phyloP scores from a whole-genome alignment of 2,113 vertebrate species.

The Galbula dea region DNA sequence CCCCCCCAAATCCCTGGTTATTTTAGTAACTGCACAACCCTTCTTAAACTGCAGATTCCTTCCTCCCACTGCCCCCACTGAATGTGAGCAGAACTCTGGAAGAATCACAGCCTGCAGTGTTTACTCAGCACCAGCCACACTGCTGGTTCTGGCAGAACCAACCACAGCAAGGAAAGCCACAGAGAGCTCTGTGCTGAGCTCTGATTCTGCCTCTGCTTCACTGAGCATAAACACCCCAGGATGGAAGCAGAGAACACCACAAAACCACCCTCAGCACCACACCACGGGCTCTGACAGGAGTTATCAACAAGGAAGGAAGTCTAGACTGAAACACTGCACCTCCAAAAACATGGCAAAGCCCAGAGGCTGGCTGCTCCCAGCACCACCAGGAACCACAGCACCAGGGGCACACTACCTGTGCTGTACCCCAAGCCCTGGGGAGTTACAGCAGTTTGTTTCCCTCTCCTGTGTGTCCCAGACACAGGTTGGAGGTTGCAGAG shows the following conservation, averaged over 20 bases:
- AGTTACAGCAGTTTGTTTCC: not conserved
- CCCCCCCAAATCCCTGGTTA: not conserved
- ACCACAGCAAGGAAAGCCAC: not conserved
- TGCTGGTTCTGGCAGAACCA: not conserved
- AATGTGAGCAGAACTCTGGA: not conserved
- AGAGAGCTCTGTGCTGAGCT: not conserved
- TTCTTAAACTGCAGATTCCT: not conserved
- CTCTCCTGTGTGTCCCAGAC: accelerated
- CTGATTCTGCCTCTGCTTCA: not conserved
- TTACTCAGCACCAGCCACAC: accelerated
- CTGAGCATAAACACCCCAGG: not conserved
- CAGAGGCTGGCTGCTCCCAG: accelerated
- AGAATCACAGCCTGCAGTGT: not conserved
- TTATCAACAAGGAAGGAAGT: not conserved
- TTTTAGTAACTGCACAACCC: not conserved
- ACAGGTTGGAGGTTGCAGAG: not conserved
- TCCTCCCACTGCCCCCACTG: not conserved
- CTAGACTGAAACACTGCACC: not conserved
- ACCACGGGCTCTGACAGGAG: not conserved
- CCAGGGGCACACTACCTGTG: accelerated
- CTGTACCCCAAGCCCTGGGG: not conserved
- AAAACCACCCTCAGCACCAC: not conserved
- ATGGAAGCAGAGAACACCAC: not conserved
- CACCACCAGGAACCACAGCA: not conserved
- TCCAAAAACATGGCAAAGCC: not conserved